Percentiles rank a stretch among this genome's conserved stretches.
phyloP scores from a whole-genome alignment of 2,888 invertebrate species.

The Brassicogethes aeneus region DNA sequence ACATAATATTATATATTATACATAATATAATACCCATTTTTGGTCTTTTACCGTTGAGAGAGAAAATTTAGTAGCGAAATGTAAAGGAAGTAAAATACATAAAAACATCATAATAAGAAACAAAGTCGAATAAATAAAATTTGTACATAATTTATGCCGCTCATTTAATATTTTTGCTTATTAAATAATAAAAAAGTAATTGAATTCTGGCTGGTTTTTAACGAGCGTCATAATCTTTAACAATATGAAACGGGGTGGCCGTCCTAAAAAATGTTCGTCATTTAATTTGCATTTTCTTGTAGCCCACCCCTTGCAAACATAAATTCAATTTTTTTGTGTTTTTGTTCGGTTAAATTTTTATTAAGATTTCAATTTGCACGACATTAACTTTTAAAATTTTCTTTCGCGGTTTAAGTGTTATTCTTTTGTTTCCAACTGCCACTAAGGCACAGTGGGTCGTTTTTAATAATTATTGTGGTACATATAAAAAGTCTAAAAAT shows the following conservation, averaged over 20 bases:
- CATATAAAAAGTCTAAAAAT: no score
- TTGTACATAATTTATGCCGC: neutral
- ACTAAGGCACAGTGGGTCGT: no score
- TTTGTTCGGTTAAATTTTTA: neutral
- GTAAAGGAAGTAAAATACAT: no score
- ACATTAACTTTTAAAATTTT: slow-evolving; percentile 1
- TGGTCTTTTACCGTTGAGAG: no score
- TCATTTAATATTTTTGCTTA: neutral
- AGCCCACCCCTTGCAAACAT: neutral
- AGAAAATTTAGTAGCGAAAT: no score
- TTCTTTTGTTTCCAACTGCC: no score
- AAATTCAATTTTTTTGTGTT: neutral
- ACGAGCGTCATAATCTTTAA: neutral
- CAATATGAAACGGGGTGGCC: neutral
- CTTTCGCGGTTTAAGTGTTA: no score
- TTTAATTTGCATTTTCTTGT: slow-evolving; percentile 1
- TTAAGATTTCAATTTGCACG: neutral
- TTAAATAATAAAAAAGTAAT: neutral
- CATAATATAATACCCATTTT: no score
- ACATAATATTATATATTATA: no score
- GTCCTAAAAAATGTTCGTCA: neutral
- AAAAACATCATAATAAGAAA: no score
- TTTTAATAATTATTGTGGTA: no score
- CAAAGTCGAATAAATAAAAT: no score
- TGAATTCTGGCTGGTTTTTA: neutral